phyloP scores from a whole-genome alignment of 2,797 vertebrate genomes.

The Heliangelus exortis region DNA sequence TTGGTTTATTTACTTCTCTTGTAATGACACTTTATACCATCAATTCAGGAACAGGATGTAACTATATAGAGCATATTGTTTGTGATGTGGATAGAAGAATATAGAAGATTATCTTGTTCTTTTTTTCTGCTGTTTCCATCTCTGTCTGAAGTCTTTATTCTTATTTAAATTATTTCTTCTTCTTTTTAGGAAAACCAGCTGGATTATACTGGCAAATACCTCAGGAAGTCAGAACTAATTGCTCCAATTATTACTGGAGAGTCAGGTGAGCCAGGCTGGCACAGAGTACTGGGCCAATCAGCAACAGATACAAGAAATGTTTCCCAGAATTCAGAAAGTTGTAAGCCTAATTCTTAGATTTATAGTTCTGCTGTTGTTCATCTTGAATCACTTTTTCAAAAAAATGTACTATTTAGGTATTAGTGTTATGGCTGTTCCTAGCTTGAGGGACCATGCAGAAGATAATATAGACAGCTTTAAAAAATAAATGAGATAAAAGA shows the following conservation, averaged over 20 bases:
- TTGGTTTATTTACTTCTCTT: background rate
- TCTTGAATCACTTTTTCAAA: background rate
- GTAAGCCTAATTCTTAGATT: background rate
- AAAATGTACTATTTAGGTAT: background rate
- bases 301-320: background rate
- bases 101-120: background rate
- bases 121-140: background rate
- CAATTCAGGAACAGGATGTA: background rate
- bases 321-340: background rate
- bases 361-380: background rate
- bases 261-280: constrained; percentile 52
- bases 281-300: background rate
- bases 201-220: background rate
- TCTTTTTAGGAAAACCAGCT: constrained; percentile 38
- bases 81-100: background rate
- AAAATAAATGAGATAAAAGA: accelerated
- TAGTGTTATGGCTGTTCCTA: background rate
- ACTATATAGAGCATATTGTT: background rate
- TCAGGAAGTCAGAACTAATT: constrained; percentile 23
- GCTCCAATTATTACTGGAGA: background rate
- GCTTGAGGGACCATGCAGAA: background rate
- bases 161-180: constrained; percentile 22
- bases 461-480: background rate
- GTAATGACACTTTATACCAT: background rate
- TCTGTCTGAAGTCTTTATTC: background rate